Evolutionary conservation across 2,888 invertebrate species (phyloP).

Genomic region (Heteromyza rotundicornis): DNA sequence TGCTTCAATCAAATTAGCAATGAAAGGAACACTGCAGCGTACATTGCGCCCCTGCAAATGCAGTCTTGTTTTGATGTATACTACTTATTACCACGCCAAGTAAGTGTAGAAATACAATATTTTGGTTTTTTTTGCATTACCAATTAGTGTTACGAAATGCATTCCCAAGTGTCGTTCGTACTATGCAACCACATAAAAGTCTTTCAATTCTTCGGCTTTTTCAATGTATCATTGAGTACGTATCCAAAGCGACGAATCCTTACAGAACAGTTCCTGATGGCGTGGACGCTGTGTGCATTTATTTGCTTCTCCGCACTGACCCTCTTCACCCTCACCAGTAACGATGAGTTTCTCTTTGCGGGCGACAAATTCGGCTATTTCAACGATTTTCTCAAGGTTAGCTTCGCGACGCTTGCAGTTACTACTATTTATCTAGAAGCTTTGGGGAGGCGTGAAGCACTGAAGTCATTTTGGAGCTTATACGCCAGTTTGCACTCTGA

Average conservation of each 20-base stretch:
- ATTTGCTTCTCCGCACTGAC: conserved; percentile 26
- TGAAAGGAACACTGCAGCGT: too few relatives aligned
- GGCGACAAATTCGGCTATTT: conserved; percentile 42
- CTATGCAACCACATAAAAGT: conserved; percentile 40
- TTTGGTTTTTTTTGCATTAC: not conserved
- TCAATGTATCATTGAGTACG: conserved; percentile 35
- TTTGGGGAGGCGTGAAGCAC: conserved; percentile 25
- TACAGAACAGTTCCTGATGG: conserved; percentile 18
- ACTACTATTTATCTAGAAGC: conserved; percentile 42
- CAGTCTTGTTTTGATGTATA: too few relatives aligned
- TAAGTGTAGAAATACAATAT: too few relatives aligned
- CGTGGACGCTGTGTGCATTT: conserved; percentile 39
- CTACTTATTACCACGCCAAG: too few relatives aligned
- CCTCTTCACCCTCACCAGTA: conserved; percentile 22
- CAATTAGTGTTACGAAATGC: not conserved
- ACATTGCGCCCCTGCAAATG: too few relatives aligned
- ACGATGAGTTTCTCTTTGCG: conserved; percentile 36
- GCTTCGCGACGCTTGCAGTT: conserved; percentile 38
- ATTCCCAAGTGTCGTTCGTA: conserved; percentile 16
- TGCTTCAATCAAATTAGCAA: too few relatives aligned
- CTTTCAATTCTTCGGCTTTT: conserved; percentile 48
- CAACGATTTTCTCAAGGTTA: conserved; percentile 45
- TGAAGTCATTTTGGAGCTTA: conserved; percentile 42
- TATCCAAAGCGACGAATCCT: conserved; percentile 10
- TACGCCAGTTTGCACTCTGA: conserved; percentile 23